A percentile compares a stretch with the other conserved stretches of the same genome.
phyloP scores from a whole-genome alignment of 2,113 vertebrate species.

The Zootoca vivipara region DNA sequence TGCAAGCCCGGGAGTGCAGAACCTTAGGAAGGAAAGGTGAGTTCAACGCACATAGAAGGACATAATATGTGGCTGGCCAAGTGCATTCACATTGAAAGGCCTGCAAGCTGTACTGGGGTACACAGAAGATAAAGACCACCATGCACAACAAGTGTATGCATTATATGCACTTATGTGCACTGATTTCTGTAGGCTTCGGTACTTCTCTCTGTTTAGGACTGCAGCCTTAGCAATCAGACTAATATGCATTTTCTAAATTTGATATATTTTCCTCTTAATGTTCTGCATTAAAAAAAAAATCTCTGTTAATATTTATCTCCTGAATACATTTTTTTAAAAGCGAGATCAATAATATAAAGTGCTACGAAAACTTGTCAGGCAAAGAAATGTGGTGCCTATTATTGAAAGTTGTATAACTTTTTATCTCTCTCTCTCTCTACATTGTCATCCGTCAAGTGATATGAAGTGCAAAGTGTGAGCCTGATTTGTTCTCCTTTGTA shows the following conservation, averaged over 20 bases:
- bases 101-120: constrained; percentile 10
- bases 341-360: not conserved
- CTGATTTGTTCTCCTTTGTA: constrained; percentile 94
- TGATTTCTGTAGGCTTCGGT: not conserved
- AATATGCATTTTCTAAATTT: constrained; percentile 25
- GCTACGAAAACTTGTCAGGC: not conserved
- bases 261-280: constrained; percentile 24
- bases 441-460: constrained; percentile 68
- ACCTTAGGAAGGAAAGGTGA: not conserved
- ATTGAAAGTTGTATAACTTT: constrained; percentile 73
- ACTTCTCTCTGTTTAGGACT: not conserved
- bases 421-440: constrained; percentile 54
- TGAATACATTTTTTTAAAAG: not conserved
- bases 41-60: not conserved
- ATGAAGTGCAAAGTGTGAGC: constrained; percentile 79
- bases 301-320: not conserved
- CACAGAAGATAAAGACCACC: constrained; percentile 1
- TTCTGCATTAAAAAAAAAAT: constrained; percentile 30
- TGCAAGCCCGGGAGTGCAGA: not conserved
- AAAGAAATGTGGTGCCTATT: constrained; percentile 70
- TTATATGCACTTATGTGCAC: not conserved
- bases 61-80: not conserved
- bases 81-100: not conserved
- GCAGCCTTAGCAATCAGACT: not conserved
- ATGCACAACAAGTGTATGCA: no score